These are phyloP conservation scores for Holocentrus rufus DNA, from an alignment of 2,797 vertebrate genomes.

Conservation along the genomic window DNA sequence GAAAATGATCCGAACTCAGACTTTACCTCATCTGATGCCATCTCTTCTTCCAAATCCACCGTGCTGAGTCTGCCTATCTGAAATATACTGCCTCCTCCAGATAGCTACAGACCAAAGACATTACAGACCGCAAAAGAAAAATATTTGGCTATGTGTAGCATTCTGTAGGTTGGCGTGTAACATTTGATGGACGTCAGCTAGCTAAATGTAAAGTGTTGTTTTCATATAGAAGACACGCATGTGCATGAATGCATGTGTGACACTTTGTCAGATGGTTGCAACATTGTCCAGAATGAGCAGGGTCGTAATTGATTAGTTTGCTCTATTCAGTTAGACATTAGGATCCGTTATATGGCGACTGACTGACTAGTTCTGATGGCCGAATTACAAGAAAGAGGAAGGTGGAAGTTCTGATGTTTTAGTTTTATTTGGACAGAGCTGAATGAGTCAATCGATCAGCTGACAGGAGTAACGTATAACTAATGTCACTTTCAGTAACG, in stretches of 20 bases:
- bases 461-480: background rate
- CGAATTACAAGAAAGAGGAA: slow-evolving; percentile 50
- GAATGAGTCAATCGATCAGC: background rate
- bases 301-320: background rate
- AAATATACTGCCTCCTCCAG: slow-evolving; percentile 78
- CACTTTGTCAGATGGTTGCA: background rate
- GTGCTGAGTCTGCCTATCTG: slow-evolving; percentile 91
- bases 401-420: slow-evolving; percentile 36
- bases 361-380: background rate
- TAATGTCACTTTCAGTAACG: no score
- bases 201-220: background rate
- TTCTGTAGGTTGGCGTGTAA: slow-evolving; percentile 8
- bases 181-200: slow-evolving; percentile 16
- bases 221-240: background rate
- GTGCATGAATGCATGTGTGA: background rate
- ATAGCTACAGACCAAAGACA: slow-evolving; percentile 74
- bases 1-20: slow-evolving; percentile 30
- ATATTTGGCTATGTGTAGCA: slow-evolving; percentile 23
- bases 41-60: slow-evolving; percentile 91
- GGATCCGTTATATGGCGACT: background rate
- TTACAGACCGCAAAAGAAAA: slow-evolving; percentile 61
- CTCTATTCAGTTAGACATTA: background rate
- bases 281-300: background rate
- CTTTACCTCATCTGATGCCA: slow-evolving; percentile 83
- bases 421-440: background rate